Base-by-base conservation (phyloP, 2,113 vertebrate genomes). In the Egretta garzetta region DNA sequence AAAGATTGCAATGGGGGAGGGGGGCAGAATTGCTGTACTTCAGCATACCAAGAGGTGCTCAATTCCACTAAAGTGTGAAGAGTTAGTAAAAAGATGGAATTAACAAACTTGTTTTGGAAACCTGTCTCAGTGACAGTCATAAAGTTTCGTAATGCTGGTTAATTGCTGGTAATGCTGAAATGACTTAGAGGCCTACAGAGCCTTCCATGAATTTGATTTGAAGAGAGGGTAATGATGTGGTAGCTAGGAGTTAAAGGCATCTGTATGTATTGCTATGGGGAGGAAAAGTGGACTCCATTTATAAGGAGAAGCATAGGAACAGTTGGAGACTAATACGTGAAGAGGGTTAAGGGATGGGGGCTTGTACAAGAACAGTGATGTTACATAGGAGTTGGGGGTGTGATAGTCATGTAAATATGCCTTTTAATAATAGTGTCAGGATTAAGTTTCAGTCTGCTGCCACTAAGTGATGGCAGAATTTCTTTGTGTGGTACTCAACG, bases 101-200 rank as follows among this genome's bases (percentile, higher is more conserved):
- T 71, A 85, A 23, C 21, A 75, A 53, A 33, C 11, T 56, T 47
- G 37, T 74, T 67, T 41, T 58, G 33, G 64, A 70, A 82, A 60
- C 24, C 8, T 49, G 14, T 93, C 53, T 88, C 0, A 0, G n/a
- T 64, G 56, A 30, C 27, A 63, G 49, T 64, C 35, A 3, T 3
- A 24, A 55, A 39, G 33, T 71, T 76, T 84, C 8, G 10, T 30
- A 28, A 35, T 63, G 26, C 26, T 3, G 1, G 41, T 62, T 84
- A 58, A 20, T 59, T 33, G 64, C 59, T 86, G 33, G 28, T 67
- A 63, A 12, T 62, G 47, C 60, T 79, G 30, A 49, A 9, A 0
- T 56, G 80, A 66, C 73, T 53, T 84, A 15, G 0, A 79, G 52
- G 23, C 17, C 43, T 95, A 12, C 13, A 13, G 52, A 81, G 14